Percentiles rank a stretch among this genome's conserved stretches.
phyloP scores from a whole-genome alignment of 2,797 vertebrate genomes.

The Danio jaintianensis region DNA sequence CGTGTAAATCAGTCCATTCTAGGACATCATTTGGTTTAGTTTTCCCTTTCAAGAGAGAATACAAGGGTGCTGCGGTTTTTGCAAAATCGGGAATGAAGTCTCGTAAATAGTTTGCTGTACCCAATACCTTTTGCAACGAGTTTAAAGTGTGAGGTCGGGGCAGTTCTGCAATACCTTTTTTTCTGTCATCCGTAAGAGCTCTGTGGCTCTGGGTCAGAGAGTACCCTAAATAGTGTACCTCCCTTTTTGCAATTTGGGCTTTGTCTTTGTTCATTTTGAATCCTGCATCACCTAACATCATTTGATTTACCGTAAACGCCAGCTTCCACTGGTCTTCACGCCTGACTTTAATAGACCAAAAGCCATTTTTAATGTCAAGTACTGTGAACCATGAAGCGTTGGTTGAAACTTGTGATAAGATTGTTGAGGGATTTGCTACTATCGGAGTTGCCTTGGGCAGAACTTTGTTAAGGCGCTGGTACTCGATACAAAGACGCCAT shows the following conservation, averaged over 20 bases:
- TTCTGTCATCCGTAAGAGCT: background rate
- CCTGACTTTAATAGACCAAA: background rate
- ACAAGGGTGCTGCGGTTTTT: background rate
- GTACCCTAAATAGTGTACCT: background rate
- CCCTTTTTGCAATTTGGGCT: background rate
- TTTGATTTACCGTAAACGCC: background rate
- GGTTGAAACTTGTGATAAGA: background rate
- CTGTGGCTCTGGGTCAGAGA: background rate
- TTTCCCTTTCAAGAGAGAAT: background rate
- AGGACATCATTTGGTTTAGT: background rate
- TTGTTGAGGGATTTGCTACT: background rate
- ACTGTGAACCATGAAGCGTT: background rate
- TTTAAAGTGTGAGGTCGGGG: background rate
- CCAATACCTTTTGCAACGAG: background rate
- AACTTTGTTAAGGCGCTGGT: background rate
- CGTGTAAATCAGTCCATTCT: background rate
- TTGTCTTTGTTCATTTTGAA: conserved; percentile 19
- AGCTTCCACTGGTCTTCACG: background rate
- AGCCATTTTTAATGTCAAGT: background rate
- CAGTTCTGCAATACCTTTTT: background rate
- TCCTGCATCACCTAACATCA: background rate
- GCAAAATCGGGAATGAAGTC: conserved; percentile 7
- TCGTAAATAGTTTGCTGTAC: background rate
- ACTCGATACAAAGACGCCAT: background rate
- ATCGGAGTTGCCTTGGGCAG: background rate